A percentile compares a stretch with the other conserved stretches of the same genome.
Evolutionary conservation across 2,888 invertebrate species (phyloP).

Genomic region (Liopterus haemorrhoidalis): DNA sequence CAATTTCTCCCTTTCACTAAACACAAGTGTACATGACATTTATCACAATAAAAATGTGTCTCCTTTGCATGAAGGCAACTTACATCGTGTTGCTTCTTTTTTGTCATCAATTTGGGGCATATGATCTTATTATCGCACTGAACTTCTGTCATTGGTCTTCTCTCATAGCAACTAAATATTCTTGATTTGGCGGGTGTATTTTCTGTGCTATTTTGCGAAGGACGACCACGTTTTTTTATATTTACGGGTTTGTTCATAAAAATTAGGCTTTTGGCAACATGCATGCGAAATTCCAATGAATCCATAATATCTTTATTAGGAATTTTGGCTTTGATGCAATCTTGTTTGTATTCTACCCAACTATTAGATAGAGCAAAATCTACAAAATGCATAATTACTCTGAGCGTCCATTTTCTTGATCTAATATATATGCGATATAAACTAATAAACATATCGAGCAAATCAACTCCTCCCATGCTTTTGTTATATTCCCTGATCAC

Average conservation of each 20-base stretch:
- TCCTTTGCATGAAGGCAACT: constrained; percentile 13
- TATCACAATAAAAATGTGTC: constrained; percentile 19
- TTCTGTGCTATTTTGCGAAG: constrained; percentile 12
- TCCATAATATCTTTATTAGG: constrained; percentile 18
- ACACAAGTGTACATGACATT: constrained; percentile 19
- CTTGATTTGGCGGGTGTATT: constrained; percentile 2
- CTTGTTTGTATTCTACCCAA: constrained; percentile 29
- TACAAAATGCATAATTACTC: constrained; percentile 26
- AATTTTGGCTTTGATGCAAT: constrained; percentile 18
- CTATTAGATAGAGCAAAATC: constrained; percentile 26
- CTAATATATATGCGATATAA: constrained; percentile 27
- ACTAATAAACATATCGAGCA: constrained; percentile 28
- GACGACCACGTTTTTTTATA: constrained; percentile 12
- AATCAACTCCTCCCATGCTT: constrained; percentile 34
- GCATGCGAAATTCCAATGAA: constrained; percentile 18
- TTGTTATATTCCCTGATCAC: constrained; percentile 31
- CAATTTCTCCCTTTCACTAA: constrained; percentile 15
- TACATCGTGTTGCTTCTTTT: constrained; percentile 21
- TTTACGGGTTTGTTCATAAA: constrained; percentile 7
- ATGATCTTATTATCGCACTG: constrained; percentile 17
- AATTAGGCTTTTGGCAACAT: constrained; percentile 11
- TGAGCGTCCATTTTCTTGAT: constrained; percentile 26
- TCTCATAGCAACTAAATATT: too few relatives aligned
- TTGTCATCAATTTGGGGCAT: constrained; percentile 20
- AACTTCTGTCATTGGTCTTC: constrained; percentile 15